Evolutionary conservation across 2,113 vertebrate species (phyloP), one percentile per base, ranked within the genome.

Genomic region (Calyptommatus sinebrachiatus): DNA sequence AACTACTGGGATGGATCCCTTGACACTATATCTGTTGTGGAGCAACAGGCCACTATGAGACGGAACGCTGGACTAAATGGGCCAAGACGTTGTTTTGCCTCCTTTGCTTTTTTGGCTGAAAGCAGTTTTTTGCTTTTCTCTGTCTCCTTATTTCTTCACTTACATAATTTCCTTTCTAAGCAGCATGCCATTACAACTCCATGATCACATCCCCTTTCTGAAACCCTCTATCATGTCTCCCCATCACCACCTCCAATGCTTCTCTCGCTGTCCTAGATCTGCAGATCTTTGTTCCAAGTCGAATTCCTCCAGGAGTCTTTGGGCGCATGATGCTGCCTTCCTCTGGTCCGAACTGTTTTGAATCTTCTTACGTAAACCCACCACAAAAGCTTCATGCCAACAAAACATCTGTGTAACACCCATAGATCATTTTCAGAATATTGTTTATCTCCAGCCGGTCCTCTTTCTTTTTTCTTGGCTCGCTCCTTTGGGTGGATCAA

Each of bases 351-450:
- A 35, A 70, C 53, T 81, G 73, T 65, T 69, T 48, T 46, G 12
- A 57, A 78, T 85, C 75, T 87, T 90, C 81, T 35, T 79, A 81
- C 78, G 88, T 79, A 85, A 88, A 87, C 83, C 71, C 79, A 76
- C 74, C 53, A 18, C 10, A 68, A 75, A 84, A 75, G 83, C 84
- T 83, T 75, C 76, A 76, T 82, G 85, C 79, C 66, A 76, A n/a
- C 8, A 21, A 70, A 81, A 76, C 73, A 81, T 81, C 79, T 81
- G 79, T 61, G 66, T 29, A 81, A 20, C 8, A 70, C 28, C 35
- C 73, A 70, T 62, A 86, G 87, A 88, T 86, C 91, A 61, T 86
- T 67, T 84, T 66, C 88, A 83, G 82, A 91, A 91, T 87, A 85
- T 66, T 84, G 89, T 85, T 91, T 87, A 83, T 90, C 90, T 81